phyloP scores from a whole-genome alignment of 1,140 invertebrate species.

The Lithobius niger region DNA sequence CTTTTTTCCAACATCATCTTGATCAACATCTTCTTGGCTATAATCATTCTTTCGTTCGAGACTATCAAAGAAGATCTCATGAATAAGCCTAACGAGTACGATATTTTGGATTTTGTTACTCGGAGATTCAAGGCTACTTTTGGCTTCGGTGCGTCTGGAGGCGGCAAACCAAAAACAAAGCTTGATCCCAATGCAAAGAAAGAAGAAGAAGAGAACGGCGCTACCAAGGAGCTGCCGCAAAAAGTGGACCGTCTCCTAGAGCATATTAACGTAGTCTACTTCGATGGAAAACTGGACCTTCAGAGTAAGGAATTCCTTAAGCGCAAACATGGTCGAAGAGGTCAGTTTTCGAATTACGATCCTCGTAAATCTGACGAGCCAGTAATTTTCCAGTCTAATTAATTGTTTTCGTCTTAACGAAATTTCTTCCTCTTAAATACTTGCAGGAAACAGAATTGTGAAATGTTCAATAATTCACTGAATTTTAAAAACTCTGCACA shows the following conservation, averaged over 20 bases:
- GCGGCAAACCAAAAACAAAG: background rate
- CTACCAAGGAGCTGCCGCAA: slow-evolving; percentile 26
- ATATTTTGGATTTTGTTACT: slow-evolving; percentile 25
- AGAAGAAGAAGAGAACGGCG: slow-evolving; percentile 9
- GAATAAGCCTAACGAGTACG: slow-evolving; percentile 25
- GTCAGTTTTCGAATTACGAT: too few species aligned
- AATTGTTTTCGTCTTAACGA: too few species aligned
- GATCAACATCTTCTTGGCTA: slow-evolving; percentile 43
- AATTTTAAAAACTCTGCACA: too few species aligned
- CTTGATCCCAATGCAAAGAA: background rate
- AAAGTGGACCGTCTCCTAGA: slow-evolving; percentile 33
- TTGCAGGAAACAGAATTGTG: too few species aligned
- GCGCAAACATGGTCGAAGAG: too few species aligned
- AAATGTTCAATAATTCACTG: too few species aligned
- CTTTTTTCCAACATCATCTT: slow-evolving; percentile 38
- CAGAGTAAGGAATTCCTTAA: slow-evolving; percentile 22
- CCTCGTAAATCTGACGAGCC: too few species aligned
- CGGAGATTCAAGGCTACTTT: slow-evolving; percentile 20
- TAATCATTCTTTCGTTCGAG: slow-evolving; percentile 40
- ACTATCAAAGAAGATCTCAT: slow-evolving; percentile 23
- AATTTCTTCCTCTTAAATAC: too few species aligned
- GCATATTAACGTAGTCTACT: slow-evolving; percentile 34
- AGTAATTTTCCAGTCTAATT: too few species aligned
- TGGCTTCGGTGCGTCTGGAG: slow-evolving; percentile 9
- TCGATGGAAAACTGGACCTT: slow-evolving; percentile 26